Conservation (phyloP, 2,113 vertebrate genomes). For the Vimba vimba region DNA sequence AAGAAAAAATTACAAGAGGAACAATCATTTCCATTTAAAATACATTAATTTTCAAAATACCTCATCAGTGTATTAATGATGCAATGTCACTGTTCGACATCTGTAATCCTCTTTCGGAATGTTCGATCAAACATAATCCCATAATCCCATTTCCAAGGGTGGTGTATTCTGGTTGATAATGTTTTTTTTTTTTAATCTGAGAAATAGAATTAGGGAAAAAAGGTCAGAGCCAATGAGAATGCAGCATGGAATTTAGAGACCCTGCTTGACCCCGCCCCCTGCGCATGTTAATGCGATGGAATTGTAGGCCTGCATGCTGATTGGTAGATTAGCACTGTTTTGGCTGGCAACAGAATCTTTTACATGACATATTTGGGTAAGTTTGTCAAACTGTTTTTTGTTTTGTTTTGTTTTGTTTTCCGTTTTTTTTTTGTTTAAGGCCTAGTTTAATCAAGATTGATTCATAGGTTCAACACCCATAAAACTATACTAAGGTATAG, state of each 20-base stretch:
- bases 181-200: not conserved
- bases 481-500: not conserved
- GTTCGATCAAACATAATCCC: slow-evolving; percentile 31
- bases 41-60: not conserved
- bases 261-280: slow-evolving; percentile 16
- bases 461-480: not conserved
- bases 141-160: slow-evolving; percentile 39
- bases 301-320: slow-evolving; percentile 31
- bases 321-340: slow-evolving; percentile 28
- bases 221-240: slow-evolving; percentile 24
- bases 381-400: not conserved
- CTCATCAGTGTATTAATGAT: slow-evolving; percentile 3
- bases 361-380: slow-evolving; percentile 19
- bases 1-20: not conserved
- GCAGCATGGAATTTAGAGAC: slow-evolving; percentile 32
- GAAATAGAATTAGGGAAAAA: slow-evolving; percentile 18
- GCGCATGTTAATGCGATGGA: slow-evolving; percentile 31
- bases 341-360: not conserved
- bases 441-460: not conserved
- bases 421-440: not conserved
- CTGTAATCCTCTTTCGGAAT: slow-evolving; percentile 3
- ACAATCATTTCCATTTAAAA: not conserved
- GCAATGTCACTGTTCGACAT: slow-evolving; percentile 19
- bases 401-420: no score
- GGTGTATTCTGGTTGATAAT: slow-evolving; percentile 25